A percentile compares a stretch with the other conserved stretches of the same genome.
Evolutionary conservation across 2,888 invertebrate genomes (phyloP).

Genomic region (Sepiola atlantica): DNA sequence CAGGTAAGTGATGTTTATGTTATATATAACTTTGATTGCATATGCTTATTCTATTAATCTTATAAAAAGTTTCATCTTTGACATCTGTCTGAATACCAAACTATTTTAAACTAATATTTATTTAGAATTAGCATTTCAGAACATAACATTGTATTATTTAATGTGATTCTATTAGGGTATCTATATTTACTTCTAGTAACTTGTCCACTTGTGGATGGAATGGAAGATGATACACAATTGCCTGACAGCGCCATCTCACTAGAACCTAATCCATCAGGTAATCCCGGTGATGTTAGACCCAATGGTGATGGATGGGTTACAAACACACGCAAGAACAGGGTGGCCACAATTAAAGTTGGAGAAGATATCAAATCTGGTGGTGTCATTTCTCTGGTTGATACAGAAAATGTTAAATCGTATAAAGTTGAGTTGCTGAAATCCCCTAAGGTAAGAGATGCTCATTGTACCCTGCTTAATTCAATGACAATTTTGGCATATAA

Average conservation of each 20-base stretch:
- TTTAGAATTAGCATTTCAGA: too few species aligned
- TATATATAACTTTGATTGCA: too few species aligned
- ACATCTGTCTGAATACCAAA: too few species aligned
- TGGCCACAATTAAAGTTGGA: not conserved
- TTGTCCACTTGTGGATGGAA: not conserved
- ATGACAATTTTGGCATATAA: too few species aligned
- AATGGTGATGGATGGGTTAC: not conserved
- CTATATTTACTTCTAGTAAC: not conserved
- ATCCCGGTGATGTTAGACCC: not conserved
- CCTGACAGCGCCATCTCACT: not conserved
- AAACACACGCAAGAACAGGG: not conserved
- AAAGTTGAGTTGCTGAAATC: not conserved
- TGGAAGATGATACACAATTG: not conserved
- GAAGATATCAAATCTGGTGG: not conserved
- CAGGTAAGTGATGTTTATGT: not conserved
- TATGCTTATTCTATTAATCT: too few species aligned
- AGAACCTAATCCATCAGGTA: not conserved
- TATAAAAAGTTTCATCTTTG: too few species aligned
- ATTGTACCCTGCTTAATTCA: too few species aligned
- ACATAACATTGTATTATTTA: not conserved
- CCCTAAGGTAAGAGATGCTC: not conserved
- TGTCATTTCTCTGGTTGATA: not conserved
- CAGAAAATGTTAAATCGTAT: not conserved
- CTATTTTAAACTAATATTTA: too few species aligned
- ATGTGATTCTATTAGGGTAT: not conserved